These are phyloP conservation scores for Vollenhovia emeryi DNA, from an alignment of 1,140 invertebrate species.

Conservation along the genomic window DNA sequence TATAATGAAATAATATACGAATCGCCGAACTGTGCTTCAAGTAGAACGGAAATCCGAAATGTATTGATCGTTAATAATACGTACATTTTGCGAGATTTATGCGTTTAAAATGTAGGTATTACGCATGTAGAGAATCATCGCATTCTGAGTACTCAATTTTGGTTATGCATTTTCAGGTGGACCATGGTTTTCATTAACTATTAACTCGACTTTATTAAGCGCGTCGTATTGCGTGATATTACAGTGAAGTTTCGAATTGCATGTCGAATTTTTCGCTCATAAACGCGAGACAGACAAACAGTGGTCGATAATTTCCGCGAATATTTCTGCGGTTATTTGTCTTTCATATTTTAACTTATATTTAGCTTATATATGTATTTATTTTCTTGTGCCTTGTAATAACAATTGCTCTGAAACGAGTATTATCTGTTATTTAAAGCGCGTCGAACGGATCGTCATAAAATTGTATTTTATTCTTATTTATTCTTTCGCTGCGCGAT, in stretches of 20 bases:
- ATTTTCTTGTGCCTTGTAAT: not conserved
- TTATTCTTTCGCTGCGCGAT: not conserved
- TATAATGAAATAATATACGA: not conserved
- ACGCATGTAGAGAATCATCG: not conserved
- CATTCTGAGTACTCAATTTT: not conserved
- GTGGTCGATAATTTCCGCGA: not conserved
- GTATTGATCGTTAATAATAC: not conserved
- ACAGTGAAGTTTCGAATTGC: not conserved
- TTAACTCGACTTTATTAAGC: slow-evolving; percentile 9
- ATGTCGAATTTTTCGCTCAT: not conserved
- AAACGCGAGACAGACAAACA: not conserved
- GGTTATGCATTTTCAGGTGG: not conserved
- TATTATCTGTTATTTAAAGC: not conserved
- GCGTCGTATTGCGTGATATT: not conserved
- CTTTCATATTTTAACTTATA: not conserved
- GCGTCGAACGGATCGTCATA: not conserved
- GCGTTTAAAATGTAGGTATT: not conserved
- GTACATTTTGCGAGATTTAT: not conserved
- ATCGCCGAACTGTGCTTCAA: not conserved
- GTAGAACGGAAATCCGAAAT: not conserved
- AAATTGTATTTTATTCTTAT: not conserved
- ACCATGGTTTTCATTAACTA: not conserved
- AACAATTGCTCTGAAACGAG: not conserved
- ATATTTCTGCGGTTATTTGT: not conserved
- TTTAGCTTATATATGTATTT: not conserved